Conservation (phyloP, 2,888 invertebrate species). For the Cordilura impudica region DNA sequence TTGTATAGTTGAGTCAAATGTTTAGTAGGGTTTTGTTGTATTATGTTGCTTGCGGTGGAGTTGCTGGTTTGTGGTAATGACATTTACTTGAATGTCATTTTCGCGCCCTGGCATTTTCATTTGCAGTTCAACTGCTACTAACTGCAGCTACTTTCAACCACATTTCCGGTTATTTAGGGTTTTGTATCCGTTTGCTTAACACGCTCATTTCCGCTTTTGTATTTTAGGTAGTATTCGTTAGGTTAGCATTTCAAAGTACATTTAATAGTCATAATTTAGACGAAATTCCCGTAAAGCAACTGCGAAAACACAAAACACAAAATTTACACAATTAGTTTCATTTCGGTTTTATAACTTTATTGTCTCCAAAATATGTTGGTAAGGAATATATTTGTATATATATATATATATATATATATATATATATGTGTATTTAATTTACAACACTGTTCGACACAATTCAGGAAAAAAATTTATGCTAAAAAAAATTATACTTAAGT, state of each 20-base stretch:
- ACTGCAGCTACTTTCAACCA: constrained; percentile 59
- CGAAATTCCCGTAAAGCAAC: neutral
- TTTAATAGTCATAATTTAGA: neutral
- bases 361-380: neutral
- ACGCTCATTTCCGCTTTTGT: constrained; percentile 56
- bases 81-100: constrained; percentile 46
- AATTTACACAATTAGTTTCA: neutral
- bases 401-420: too few species aligned
- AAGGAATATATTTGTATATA: too few species aligned
- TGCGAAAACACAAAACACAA: neutral
- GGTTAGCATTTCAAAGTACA: neutral
- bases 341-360: neutral
- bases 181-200: constrained; percentile 64
- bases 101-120: constrained; percentile 34
- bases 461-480: too few species aligned
- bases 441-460: too few species aligned
- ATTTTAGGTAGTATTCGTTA: neutral
- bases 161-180: constrained; percentile 65
- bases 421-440: too few species aligned
- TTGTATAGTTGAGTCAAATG: neutral
- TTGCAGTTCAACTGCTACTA: constrained; percentile 14
- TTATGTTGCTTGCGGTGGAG: neutral
- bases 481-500: too few species aligned
- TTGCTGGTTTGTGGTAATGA: constrained; percentile 50
- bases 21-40: neutral